These are phyloP conservation scores for Teleogryllus oceanicus DNA, from an alignment of 2,888 invertebrate genomes.

Conservation along the genomic window DNA sequence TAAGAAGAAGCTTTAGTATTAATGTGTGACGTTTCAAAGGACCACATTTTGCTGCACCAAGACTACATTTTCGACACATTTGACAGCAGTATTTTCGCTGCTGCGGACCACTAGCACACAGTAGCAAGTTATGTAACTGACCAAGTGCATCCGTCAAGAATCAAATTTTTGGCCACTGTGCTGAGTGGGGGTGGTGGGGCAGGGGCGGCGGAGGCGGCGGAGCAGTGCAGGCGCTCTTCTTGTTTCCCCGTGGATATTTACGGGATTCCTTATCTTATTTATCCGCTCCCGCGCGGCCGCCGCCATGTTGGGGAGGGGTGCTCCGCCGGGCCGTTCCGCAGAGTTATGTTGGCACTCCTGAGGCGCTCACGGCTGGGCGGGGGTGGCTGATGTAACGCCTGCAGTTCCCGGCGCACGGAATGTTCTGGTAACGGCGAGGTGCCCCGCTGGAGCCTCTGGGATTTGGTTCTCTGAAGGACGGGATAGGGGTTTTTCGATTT, in stretches of 20 bases:
- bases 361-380: not conserved
- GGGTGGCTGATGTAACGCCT: conserved; percentile 1
- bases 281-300: conserved; percentile 9
- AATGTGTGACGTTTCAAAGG: too few relatives aligned
- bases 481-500: too few relatives aligned
- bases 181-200: not conserved
- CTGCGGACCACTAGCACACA: too few relatives aligned
- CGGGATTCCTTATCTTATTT: conserved; percentile 18
- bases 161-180: not conserved
- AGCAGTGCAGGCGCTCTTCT: conserved; percentile 6
- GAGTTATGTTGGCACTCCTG: conserved; percentile 18
- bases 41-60: too few relatives aligned
- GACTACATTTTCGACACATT: too few relatives aligned
- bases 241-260: not conserved
- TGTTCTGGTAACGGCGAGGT: conserved; percentile 18
- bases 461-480: not conserved
- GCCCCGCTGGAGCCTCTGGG: not conserved
- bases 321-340: not conserved
- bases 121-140: too few relatives aligned
- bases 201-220: not conserved
- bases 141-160: too few relatives aligned
- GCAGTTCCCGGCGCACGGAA: not conserved
- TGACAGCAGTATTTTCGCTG: too few relatives aligned
- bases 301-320: conserved; percentile 5
- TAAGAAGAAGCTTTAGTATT: too few relatives aligned